phyloP scores from a whole-genome alignment of 2,888 invertebrate species.

The Platycheirus albimanus region DNA sequence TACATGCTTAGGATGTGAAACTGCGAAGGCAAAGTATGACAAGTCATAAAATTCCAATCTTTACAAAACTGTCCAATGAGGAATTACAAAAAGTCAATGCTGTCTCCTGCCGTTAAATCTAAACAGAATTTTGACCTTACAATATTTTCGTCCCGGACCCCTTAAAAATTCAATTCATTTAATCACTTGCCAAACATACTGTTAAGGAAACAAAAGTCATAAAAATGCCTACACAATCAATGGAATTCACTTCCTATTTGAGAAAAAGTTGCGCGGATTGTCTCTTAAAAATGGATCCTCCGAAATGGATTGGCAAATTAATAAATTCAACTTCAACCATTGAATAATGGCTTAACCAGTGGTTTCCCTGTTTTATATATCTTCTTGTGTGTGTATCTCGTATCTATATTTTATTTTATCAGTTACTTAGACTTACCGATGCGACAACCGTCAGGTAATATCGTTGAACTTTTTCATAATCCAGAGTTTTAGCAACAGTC shows the following conservation, averaged over 20 bases:
- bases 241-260: conserved; percentile 65
- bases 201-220: conserved; percentile 54
- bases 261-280: conserved; percentile 40
- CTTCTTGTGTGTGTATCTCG: background rate
- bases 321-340: conserved; percentile 59
- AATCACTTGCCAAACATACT: conserved; percentile 33
- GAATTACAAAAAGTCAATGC: too few species aligned
- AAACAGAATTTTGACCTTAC: too few species aligned
- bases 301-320: conserved; percentile 65
- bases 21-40: too few species aligned
- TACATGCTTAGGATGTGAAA: too few species aligned
- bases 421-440: conserved; percentile 90
- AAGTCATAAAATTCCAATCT: too few species aligned
- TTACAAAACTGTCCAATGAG: too few species aligned
- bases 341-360: conserved; percentile 44
- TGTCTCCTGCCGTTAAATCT: too few species aligned
- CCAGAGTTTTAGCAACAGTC: conserved; percentile 92
- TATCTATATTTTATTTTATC: conserved; percentile 34
- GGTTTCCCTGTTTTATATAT: conserved; percentile 21
- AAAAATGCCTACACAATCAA: conserved; percentile 2
- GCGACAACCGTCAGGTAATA: conserved; percentile 95
- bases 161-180: background rate
- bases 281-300: conserved; percentile 46
- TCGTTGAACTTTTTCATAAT: conserved; percentile 93
- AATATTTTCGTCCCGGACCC: too few species aligned